Base-by-base conservation (phyloP, 2,888 invertebrate genomes). In the Clistopyga incitator region DNA sequence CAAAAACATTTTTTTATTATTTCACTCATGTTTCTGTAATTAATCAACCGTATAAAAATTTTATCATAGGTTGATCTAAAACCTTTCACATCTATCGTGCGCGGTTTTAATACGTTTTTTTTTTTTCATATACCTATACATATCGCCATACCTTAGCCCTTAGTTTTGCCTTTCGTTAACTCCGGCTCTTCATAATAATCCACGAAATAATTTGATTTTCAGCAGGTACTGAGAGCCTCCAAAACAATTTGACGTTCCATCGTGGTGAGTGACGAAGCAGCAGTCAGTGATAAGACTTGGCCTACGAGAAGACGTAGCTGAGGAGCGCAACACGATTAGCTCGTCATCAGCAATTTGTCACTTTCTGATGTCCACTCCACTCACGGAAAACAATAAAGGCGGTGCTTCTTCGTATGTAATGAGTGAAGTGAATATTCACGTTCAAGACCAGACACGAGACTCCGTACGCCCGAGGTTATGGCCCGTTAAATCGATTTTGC, bases 401-500 rank as follows among this genome's bases (percentile, higher is more conserved):
- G 38, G 25, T 13, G 1, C 4, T 2, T 15, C 15, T 3, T 2
- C 10, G 56, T 15, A 10, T 23, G 54, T 23, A 23, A 23, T 6
- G 34, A 61, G 4, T 68, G 25, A 56, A 68, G 67, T 25, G 29
- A 34, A 45, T 6, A 68, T 64, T 70, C 80, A 78, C 61, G 74
- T 81, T 84, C 78, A 78, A 80, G 81, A 56, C 59, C 47, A 59
- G 61, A 23, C 25, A 11, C 18, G 65, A 72, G 42, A 72, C 52
- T 72, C 42, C 45, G 64, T 56, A 18, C 54, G 65, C 67, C 77
- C 64, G 68, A 81, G 78, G 80, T 84, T 84, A 84, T 75, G 84
- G 80, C 77, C 80, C 74, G 81, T 81, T 81, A 78, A 84, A 84
- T 84, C 84, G 84, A 84, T 84, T 84, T 81, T 78, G 45, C 74